A percentile compares a stretch with the other conserved stretches of the same genome.
Conservation (phyloP, 1,140 invertebrate genomes). For the Hyphantria cunea region DNA sequence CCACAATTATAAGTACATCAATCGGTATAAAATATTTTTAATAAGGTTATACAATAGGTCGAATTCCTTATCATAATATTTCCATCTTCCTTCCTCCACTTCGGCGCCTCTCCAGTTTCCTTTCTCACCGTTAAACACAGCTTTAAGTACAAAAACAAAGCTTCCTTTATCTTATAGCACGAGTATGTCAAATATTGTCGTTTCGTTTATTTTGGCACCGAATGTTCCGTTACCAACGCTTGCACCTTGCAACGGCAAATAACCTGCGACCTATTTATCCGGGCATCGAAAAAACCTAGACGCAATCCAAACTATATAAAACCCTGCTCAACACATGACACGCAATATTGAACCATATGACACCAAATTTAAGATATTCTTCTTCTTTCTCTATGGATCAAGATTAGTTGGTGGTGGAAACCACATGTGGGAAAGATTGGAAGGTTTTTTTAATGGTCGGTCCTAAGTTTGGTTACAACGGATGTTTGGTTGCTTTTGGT, state of each 20-base stretch:
- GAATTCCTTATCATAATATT: too few species aligned
- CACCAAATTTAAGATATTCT: constrained; percentile 1
- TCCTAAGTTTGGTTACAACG: constrained; percentile 54
- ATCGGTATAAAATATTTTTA: too few species aligned
- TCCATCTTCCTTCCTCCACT: background rate
- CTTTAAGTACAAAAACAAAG: constrained; percentile 45
- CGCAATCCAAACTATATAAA: constrained; percentile 24
- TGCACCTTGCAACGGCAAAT: constrained; percentile 77
- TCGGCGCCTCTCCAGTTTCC: constrained; percentile 13
- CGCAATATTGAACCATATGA: constrained; percentile 35
- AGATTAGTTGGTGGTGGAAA: constrained; percentile 39
- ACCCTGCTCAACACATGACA: constrained; percentile 4
- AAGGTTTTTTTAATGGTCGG: constrained; percentile 58
- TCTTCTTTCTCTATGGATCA: constrained; percentile 7
- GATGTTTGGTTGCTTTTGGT: constrained; percentile 62
- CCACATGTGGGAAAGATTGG: constrained; percentile 75
- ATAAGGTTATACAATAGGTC: too few species aligned
- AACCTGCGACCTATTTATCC: constrained; percentile 78
- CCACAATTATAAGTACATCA: too few species aligned
- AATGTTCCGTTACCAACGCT: constrained; percentile 63
- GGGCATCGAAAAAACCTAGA: constrained; percentile 55
- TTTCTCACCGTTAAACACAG: constrained; percentile 30
- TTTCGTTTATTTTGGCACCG: constrained; percentile 64
- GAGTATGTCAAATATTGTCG: constrained; percentile 51
- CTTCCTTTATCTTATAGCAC: constrained; percentile 57